Conservation (phyloP, 2,888 invertebrate species). For the Cheilosia impressa region DNA sequence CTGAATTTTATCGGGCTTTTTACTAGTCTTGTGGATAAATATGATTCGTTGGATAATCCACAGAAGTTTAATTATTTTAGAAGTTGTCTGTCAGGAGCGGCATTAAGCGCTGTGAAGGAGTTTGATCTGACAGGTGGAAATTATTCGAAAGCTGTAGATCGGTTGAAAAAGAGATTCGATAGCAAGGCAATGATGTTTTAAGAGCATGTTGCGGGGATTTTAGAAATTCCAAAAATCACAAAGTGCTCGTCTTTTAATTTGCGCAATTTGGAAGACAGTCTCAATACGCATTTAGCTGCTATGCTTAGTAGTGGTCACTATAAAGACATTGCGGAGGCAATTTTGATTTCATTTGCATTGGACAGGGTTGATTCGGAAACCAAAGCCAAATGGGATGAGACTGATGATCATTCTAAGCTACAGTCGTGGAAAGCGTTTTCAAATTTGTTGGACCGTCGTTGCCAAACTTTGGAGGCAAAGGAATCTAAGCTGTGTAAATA, state of each 20-base stretch:
- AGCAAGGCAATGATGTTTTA: constrained; percentile 4
- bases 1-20: too few relatives aligned
- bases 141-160: too few relatives aligned
- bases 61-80: constrained; percentile 35
- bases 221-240: constrained; percentile 7
- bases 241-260: constrained; percentile 9
- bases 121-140: too few relatives aligned
- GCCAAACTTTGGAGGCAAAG: too few relatives aligned
- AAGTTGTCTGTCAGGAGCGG: constrained; percentile 3
- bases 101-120: constrained; percentile 20
- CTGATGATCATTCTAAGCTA: too few relatives aligned
- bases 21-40: too few relatives aligned
- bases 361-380: constrained; percentile 15
- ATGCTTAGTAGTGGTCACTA: constrained; percentile 25
- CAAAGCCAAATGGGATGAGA: constrained; percentile 3
- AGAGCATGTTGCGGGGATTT: constrained; percentile 20
- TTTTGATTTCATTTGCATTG: constrained; percentile 24
- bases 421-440: too few relatives aligned
- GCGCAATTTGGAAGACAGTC: constrained; percentile 14
- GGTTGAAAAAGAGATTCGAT: constrained; percentile 22
- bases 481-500: too few relatives aligned
- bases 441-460: too few relatives aligned
- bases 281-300: constrained; percentile 22
- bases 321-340: constrained; percentile 11
- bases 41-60: too few relatives aligned